Conservation (phyloP, 30 jellyfish, hydroid and myxozoan genomes). For the Hydra vulgaris region DNA sequence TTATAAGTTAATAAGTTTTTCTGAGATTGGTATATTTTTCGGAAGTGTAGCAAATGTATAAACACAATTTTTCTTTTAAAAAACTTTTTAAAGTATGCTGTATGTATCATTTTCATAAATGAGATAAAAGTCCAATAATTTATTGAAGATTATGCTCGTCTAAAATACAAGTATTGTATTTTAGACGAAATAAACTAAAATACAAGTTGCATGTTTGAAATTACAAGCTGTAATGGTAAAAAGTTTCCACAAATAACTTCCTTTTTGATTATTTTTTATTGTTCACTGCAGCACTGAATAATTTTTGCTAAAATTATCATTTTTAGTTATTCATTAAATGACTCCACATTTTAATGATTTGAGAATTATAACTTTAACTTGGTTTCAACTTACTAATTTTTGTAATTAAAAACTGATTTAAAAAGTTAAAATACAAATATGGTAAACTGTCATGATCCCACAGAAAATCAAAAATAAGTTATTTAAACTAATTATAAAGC, state of each 20-base stretch:
- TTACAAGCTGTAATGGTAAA: not conserved
- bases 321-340: not conserved
- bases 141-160: not conserved
- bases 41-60: not conserved
- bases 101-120: not conserved
- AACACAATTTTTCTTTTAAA: not conserved
- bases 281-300: not conserved
- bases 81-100: not conserved
- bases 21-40: not conserved
- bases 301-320: not conserved
- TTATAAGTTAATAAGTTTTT: not conserved
- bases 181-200: no score
- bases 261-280: not conserved
- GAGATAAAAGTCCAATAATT: not conserved
- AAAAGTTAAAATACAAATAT: not conserved
- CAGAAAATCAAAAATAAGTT: not conserved
- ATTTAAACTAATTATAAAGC: not conserved
- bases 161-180: not conserved
- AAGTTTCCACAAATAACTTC: not conserved
- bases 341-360: not conserved
- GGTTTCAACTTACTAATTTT: not conserved
- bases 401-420: not conserved
- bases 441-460: not conserved
- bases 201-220: not conserved
- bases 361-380: not conserved